phyloP scores from a whole-genome alignment of 2,888 invertebrate species.

The Cephus sareptanus region DNA sequence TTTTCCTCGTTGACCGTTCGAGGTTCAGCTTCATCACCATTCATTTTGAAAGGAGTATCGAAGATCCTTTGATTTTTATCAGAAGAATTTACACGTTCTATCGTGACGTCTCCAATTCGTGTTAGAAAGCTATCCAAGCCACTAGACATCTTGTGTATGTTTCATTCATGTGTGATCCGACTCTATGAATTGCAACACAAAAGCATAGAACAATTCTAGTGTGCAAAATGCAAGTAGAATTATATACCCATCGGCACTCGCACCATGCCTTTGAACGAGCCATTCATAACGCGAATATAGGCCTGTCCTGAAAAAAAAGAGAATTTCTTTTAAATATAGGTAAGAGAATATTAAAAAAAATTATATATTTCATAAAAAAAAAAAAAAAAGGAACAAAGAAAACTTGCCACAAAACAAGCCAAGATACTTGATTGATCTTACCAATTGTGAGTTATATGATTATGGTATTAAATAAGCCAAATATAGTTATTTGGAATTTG shows the following conservation, averaged over 20 bases:
- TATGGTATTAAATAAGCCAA: background rate
- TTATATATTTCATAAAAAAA: background rate
- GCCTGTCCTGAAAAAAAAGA: background rate
- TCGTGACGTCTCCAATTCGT: conserved; percentile 72
- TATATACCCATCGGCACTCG: background rate
- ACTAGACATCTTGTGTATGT: conserved; percentile 55
- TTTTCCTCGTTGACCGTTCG: conserved; percentile 47
- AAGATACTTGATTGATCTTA: background rate
- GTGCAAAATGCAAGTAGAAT: conserved; percentile 8
- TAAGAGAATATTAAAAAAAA: background rate
- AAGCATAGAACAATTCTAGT: conserved; percentile 39
- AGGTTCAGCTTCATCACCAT: conserved; percentile 44
- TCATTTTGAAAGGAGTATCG: conserved; percentile 35
- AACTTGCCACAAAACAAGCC: background rate
- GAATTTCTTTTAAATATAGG: background rate
- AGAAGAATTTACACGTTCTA: conserved; percentile 67
- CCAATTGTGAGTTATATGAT: background rate
- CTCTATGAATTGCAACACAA: conserved; percentile 24
- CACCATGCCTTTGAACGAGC: background rate
- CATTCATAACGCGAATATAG: background rate
- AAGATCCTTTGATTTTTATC: conserved; percentile 33
- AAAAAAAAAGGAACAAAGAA: background rate
- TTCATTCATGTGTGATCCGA: conserved; percentile 32
- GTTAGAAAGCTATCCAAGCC: conserved; percentile 70
- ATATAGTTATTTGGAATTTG: background rate